A percentile compares a stretch with the other conserved stretches of the same genome.
Evolutionary conservation across 1,140 invertebrate genomes (phyloP).

Genomic region (Hermetia illucens): DNA sequence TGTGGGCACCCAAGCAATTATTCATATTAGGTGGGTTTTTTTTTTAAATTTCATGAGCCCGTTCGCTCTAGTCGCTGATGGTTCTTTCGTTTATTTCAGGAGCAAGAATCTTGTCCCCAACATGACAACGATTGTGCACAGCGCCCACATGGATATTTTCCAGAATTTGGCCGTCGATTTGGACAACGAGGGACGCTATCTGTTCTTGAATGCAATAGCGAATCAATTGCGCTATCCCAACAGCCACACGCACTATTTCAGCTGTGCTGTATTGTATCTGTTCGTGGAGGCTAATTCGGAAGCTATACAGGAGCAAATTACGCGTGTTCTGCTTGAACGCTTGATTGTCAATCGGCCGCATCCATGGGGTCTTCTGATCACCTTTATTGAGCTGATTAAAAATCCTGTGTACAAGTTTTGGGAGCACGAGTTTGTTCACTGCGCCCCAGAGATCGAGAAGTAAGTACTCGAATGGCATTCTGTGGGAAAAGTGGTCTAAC

Average conservation of each 20-base stretch:
- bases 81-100: conserved; percentile 25
- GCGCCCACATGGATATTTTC: conserved; percentile 99
- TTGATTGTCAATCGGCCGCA: conserved; percentile 96
- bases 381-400: conserved; percentile 98
- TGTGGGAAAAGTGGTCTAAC: conserved; percentile 11
- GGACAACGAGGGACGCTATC: conserved; percentile 90
- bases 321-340: conserved; percentile 87
- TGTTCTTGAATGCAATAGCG: conserved; percentile 96
- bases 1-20: conserved; percentile 92
- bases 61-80: neutral
- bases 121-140: conserved; percentile 92
- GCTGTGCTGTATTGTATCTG: conserved; percentile 88
- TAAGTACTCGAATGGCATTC: conserved; percentile 35
- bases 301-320: conserved; percentile 81
- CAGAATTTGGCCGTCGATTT: conserved; percentile 95
- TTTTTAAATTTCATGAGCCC: neutral
- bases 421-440: conserved; percentile 97
- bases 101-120: conserved; percentile 80
- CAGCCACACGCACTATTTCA: conserved; percentile 99
- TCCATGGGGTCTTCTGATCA: conserved; percentile 97
- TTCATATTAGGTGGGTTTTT: conserved; percentile 43
- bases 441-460: conserved; percentile 98
- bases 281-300: conserved; percentile 98
- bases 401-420: conserved; percentile 99
- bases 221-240: conserved; percentile 98